A percentile compares a stretch with the other conserved stretches of the same genome.
Evolutionary conservation across 2,113 vertebrate genomes (phyloP).

Genomic region (Syrmaticus mikado): DNA sequence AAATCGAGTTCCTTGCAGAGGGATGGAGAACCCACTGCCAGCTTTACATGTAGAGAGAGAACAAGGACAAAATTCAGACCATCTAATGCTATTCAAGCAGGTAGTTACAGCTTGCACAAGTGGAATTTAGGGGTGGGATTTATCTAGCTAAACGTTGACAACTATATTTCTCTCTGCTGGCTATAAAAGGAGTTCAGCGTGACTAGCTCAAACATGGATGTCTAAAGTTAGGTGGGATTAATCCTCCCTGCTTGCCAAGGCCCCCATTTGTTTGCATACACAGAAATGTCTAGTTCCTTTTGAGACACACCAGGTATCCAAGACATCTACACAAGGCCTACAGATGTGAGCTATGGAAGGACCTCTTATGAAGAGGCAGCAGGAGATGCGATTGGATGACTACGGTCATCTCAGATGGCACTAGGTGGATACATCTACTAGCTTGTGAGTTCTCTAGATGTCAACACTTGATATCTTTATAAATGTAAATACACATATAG

Average conservation of each 20-base stretch:
- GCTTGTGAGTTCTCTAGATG: neutral
- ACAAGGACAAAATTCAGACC: neutral
- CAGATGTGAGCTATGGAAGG: neutral
- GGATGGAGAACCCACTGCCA: neutral
- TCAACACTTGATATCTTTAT: neutral
- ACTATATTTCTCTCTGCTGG: slow-evolving; percentile 8
- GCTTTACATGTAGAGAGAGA: neutral
- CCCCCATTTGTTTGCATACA: neutral
- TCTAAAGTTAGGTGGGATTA: slow-evolving; percentile 24
- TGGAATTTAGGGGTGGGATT: slow-evolving; percentile 13
- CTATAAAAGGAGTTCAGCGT: slow-evolving; percentile 33
- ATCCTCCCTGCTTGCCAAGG: neutral
- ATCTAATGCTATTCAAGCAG: neutral
- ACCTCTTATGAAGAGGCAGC: neutral
- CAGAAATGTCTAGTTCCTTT: neutral
- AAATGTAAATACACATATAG: neutral
- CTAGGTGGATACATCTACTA: neutral
- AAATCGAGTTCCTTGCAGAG: neutral
- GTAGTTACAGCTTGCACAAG: neutral
- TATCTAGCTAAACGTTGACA: slow-evolving; percentile 16
- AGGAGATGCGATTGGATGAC: neutral
- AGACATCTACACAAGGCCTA: neutral
- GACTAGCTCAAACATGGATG: neutral
- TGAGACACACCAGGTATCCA: neutral
- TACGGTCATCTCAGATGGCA: neutral